Evolutionary conservation across 1,140 invertebrate species (phyloP).

Genomic region (Ceratosolen solmsi): DNA sequence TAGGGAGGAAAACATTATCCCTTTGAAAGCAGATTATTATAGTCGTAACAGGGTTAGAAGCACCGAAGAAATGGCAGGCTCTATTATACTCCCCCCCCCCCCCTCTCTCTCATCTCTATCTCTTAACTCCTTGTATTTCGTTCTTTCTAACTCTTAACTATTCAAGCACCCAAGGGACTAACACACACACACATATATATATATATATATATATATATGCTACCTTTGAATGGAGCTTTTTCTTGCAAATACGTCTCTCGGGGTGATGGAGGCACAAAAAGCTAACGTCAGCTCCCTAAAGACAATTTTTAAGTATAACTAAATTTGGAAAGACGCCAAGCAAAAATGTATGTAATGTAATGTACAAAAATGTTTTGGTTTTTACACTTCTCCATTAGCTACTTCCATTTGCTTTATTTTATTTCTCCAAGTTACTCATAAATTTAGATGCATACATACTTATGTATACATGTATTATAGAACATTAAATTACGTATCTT

Average conservation of each 20-base stretch:
- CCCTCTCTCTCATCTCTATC: neutral
- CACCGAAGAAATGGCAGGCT: neutral
- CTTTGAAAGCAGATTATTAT: conserved; percentile 24
- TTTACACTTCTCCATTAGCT: no score
- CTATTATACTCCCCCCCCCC: neutral
- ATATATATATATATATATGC: neutral
- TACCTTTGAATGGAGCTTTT: conserved; percentile 28
- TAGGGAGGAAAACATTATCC: neutral
- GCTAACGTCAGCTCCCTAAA: neutral
- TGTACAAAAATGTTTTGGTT: no score
- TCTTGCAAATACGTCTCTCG: conserved; percentile 35
- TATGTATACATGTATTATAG: no score
- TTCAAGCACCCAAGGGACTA: conserved; percentile 42
- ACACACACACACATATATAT: neutral
- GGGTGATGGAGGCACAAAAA: conserved; percentile 10
- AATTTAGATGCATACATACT: no score
- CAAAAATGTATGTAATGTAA: no score
- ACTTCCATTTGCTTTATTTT: no score
- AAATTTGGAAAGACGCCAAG: neutral
- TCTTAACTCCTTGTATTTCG: neutral
- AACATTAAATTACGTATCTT: no score
- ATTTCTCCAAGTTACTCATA: no score
- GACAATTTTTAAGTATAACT: conserved; percentile 52
- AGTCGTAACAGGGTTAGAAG: conserved; percentile 30
- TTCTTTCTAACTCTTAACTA: neutral